phyloP scores from a whole-genome alignment of 53 echinoderm and acorn worm genomes.

The Zoroaster sp. region DNA sequence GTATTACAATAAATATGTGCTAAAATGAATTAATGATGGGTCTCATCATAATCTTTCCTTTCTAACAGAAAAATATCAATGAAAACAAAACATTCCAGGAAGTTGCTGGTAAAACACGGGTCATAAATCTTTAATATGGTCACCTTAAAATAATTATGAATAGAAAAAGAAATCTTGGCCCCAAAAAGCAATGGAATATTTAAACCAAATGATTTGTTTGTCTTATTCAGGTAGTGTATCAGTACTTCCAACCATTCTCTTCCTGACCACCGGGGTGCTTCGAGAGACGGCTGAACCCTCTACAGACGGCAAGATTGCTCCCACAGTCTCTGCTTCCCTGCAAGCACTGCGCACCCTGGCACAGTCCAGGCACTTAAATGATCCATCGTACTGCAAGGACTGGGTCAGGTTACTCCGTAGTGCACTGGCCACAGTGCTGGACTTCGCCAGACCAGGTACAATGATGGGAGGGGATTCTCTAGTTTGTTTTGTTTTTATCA shows the following conservation, averaged over 20 bases:
- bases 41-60: too few relatives aligned
- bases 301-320: constrained; percentile 79
- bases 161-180: too few relatives aligned
- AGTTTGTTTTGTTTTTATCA: background rate
- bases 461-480: background rate
- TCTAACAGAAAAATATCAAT: too few relatives aligned
- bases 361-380: constrained; percentile 69
- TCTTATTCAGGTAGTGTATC: constrained; percentile 78
- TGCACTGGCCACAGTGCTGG: constrained; percentile 86
- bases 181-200: too few relatives aligned
- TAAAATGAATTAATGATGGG: too few relatives aligned
- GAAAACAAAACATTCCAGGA: too few relatives aligned
- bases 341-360: constrained; percentile 81
- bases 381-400: constrained; percentile 78
- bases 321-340: constrained; percentile 82
- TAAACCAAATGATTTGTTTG: too few relatives aligned
- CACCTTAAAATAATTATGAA: too few relatives aligned
- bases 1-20: too few relatives aligned
- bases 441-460: constrained; percentile 84
- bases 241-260: constrained; percentile 94
- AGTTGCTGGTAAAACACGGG: too few relatives aligned
- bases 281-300: constrained; percentile 92
- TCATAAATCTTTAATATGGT: too few relatives aligned
- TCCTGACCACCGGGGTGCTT: constrained; percentile 89
- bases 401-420: constrained; percentile 92